Conservation (phyloP, 2,113 vertebrate species). For the mouse (Mus musculus) region DNA sequence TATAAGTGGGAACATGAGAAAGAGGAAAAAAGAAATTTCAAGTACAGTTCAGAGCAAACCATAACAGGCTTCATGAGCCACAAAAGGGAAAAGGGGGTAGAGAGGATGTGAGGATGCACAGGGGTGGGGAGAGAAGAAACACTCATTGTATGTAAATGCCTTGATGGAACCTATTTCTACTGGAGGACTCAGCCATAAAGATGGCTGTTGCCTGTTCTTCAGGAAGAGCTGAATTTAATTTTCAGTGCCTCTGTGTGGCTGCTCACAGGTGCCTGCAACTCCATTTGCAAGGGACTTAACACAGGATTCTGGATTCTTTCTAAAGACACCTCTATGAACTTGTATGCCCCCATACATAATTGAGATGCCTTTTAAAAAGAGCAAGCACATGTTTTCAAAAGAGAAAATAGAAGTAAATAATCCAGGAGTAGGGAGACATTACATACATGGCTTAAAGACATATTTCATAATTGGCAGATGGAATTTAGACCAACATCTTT, state of each 20-base stretch:
- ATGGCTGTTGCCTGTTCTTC: background rate
- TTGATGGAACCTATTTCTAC: background rate
- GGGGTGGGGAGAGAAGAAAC: background rate
- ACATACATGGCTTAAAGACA: background rate
- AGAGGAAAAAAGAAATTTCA: background rate
- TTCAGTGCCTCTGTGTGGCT: accelerated
- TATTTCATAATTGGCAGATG: background rate
- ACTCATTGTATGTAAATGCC: background rate
- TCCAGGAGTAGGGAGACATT: background rate
- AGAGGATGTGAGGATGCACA: too few relatives aligned
- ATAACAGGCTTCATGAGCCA: background rate
- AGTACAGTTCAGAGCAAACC: background rate
- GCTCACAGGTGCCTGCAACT: background rate
- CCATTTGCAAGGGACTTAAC: background rate
- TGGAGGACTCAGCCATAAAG: background rate
- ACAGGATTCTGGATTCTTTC: background rate
- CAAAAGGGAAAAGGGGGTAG: background rate
- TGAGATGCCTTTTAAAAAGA: background rate
- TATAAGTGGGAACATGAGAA: too few relatives aligned
- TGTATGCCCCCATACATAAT: background rate
- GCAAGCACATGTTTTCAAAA: background rate
- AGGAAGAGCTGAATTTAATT: background rate
- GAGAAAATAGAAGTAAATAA: background rate
- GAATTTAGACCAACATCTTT: background rate
- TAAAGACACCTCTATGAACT: background rate